Conservation (phyloP, 2,113 vertebrate species). For the Circaetus gallicus region DNA sequence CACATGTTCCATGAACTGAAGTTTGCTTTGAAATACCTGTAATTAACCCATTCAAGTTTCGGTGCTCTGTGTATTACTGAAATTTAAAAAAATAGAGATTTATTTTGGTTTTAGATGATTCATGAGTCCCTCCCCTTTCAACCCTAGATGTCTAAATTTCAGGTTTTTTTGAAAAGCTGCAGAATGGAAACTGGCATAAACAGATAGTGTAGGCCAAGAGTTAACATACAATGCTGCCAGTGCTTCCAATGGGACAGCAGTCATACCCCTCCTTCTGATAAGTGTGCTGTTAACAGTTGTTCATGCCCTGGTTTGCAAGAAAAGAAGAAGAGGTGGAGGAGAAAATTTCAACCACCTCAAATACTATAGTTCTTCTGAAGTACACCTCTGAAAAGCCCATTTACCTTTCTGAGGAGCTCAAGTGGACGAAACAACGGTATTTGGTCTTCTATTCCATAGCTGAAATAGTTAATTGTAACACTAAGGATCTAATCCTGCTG, state of each 20-base stretch:
- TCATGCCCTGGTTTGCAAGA: conserved; percentile 56
- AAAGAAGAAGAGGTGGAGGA: conserved; percentile 16
- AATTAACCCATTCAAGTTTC: conserved; percentile 46
- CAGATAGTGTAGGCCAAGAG: background rate
- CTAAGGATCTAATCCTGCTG: background rate
- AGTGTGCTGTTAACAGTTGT: conserved; percentile 38
- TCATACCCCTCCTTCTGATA: conserved; percentile 58
- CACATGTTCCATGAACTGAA: background rate
- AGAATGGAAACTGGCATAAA: background rate
- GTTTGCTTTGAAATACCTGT: conserved; percentile 46
- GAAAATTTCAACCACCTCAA: background rate
- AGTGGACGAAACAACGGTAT: background rate
- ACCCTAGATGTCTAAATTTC: conserved; percentile 6
- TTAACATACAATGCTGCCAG: background rate
- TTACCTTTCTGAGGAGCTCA: conserved; percentile 41
- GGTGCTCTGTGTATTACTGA: background rate
- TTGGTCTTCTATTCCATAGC: background rate
- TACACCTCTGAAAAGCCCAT: conserved; percentile 1
- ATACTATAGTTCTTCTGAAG: conserved; percentile 59
- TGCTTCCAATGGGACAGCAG: conserved; percentile 29
- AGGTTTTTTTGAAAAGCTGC: background rate
- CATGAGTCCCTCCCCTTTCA: conserved; percentile 3
- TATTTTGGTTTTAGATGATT: conserved; percentile 49
- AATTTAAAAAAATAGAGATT: conserved; percentile 51
- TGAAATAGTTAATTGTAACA: background rate